These are phyloP conservation scores for Xerus inauris DNA, from an alignment of 2,113 vertebrate species.

Conservation along the genomic window DNA sequence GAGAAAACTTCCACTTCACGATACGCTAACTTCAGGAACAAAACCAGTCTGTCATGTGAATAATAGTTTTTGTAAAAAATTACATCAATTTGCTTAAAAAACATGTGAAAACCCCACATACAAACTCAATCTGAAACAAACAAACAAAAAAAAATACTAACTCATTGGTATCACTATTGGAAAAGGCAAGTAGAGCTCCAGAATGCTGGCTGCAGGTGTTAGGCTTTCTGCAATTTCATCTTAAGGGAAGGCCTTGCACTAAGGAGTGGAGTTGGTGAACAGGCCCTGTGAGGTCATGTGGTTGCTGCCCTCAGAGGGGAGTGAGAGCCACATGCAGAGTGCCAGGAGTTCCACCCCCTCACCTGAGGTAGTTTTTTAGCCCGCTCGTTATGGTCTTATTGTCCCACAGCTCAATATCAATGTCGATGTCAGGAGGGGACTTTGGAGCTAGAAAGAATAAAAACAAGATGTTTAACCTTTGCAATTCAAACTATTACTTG, in stretches of 20 bases:
- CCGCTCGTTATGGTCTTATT: constrained; percentile 99
- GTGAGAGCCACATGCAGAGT: accelerated
- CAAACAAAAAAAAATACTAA: not conserved
- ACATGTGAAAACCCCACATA: not conserved
- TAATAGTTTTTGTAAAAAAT: not conserved
- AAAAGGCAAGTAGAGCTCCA: not conserved
- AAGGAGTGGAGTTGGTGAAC: not conserved
- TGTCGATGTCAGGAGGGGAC: constrained; percentile 94
- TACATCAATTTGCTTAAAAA: not conserved
- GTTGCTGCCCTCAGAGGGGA: too few relatives aligned
- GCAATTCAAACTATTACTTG: not conserved
- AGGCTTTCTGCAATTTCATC: not conserved
- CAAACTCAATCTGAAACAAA: not conserved
- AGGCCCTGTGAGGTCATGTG: accelerated
- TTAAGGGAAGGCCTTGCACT: not conserved
- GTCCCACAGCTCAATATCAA: constrained; percentile 97
- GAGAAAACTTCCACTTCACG: not conserved
- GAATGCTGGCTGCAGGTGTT: not conserved
- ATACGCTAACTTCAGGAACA: not conserved
- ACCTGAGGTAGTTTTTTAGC: constrained; percentile 99
- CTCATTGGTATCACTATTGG: not conserved
- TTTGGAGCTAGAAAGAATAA: constrained; percentile 90
- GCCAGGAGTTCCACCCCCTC: constrained; percentile 51
- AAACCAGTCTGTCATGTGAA: not conserved
- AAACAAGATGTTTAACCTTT: constrained; percentile 64